These are phyloP conservation scores for Myopa tessellatipennis DNA, from an alignment of 2,888 invertebrate species.

Conservation along the genomic window DNA sequence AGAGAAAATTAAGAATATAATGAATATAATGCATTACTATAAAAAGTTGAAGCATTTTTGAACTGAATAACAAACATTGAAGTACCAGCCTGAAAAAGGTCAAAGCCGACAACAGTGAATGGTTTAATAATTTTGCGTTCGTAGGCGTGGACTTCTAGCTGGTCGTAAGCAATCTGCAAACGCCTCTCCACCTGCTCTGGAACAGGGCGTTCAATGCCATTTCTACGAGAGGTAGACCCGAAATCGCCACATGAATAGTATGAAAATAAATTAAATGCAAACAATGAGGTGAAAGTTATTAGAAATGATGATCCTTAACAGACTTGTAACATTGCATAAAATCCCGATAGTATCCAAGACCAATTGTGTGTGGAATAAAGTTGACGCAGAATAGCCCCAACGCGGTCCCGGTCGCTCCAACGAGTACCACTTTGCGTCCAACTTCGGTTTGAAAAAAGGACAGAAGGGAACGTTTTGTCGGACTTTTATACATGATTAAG, in stretches of 20 bases:
- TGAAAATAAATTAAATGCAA: neutral
- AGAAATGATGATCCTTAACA: slow-evolving; percentile 41
- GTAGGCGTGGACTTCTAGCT: slow-evolving; percentile 71
- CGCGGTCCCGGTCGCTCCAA: slow-evolving; percentile 68
- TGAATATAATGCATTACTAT: neutral
- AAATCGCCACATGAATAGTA: neutral
- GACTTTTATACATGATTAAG: too few relatives aligned
- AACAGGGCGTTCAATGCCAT: slow-evolving; percentile 73
- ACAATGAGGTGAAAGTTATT: neutral
- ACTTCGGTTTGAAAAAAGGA: slow-evolving; percentile 64
- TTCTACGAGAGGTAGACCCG: slow-evolving; percentile 64
- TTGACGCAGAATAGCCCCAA: slow-evolving; percentile 68
- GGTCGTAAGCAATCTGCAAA: slow-evolving; percentile 72
- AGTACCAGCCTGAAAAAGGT: slow-evolving; percentile 77
- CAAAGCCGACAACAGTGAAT: slow-evolving; percentile 80
- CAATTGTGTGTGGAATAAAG: slow-evolving; percentile 74
- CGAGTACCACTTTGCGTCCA: slow-evolving; percentile 71
- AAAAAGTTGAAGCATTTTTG: neutral
- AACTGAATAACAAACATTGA: slow-evolving; percentile 41
- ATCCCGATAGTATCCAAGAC: slow-evolving; percentile 73
- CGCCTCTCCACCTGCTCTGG: slow-evolving; percentile 69
- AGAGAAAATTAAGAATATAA: neutral
- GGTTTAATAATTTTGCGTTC: slow-evolving; percentile 72
- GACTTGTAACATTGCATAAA: slow-evolving; percentile 76
- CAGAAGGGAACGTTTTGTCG: too few relatives aligned